Evolutionary conservation across 2,797 vertebrate genomes (phyloP), one percentile per base, ranked within the genome.

Genomic region (Cuniculus paca): DNA sequence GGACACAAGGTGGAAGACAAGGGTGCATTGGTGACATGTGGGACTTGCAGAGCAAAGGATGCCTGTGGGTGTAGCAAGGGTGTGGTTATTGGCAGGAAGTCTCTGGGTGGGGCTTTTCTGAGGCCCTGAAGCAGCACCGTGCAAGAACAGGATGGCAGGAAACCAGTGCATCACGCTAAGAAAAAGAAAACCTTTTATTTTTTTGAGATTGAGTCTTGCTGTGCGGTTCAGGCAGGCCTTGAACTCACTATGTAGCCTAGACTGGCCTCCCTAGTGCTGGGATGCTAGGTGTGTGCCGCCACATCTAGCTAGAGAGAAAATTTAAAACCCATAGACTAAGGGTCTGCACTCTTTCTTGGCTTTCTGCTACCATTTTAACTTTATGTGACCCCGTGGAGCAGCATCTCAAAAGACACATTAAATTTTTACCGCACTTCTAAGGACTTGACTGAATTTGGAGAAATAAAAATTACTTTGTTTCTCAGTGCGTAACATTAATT

Each of bases 1-100:
- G 61, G 78, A 56, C 65, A 24, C 5, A 10, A 2, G 34, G 16
- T 58, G n/a, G 48, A 48, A 45, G 39, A 48, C 39, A 6, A 24
- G 6, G 34, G n/a, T n/a, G 36, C 5, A 0, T 0, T 60, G 50
- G 26, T 28, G 50, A 12, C 7, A 0, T 5, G 16, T 11, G 24
- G 42, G 24, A 28, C 2, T 39, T 39, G 24, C 20, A 16, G 26
- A 6, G 28, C 1, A 17, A 20, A 65, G 61, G 45, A 6, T 31
- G 34, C 65, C 42, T 48, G 39, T 54, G 28, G 45, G 56, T 26
- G n/a, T 60, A 12, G 22, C 26, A 11, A 0, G 16, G 36, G 16
- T 61, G 56, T 45, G 3, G 16, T 28, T 4, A 60, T 42, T 34
- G 61, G 1, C 45, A 22, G 45, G 74, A 61, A 24, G 22, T 45